Percentiles rank a stretch among this genome's conserved stretches.
These are phyloP conservation scores for Heterotilapia buettikoferi DNA, from an alignment of 2,113 vertebrate genomes.

Conservation along the genomic window DNA sequence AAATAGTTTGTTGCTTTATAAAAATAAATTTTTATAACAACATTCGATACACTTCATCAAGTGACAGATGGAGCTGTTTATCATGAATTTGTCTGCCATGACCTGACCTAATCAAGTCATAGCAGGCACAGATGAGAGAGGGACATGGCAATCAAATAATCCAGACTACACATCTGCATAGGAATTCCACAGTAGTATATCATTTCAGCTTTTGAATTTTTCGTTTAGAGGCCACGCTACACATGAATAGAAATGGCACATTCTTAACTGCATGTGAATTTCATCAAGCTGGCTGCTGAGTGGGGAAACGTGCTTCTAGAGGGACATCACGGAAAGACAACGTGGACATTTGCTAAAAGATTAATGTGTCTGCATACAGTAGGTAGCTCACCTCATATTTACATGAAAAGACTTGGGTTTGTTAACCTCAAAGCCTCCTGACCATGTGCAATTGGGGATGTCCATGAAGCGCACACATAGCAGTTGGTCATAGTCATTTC, in stretches of 20 bases:
- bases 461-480: slow-evolving; percentile 95
- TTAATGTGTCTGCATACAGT: background rate
- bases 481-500: slow-evolving; percentile 94
- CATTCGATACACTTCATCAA: background rate
- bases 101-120: background rate
- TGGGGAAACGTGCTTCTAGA: background rate
- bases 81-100: background rate
- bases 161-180: background rate
- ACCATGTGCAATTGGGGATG: slow-evolving; percentile 87
- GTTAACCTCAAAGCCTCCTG: slow-evolving; percentile 96
- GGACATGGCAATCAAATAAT: background rate
- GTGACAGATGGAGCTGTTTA: background rate
- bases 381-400: slow-evolving; percentile 87
- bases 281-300: background rate
- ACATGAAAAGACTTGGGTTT: slow-evolving; percentile 95
- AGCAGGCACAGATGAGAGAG: background rate
- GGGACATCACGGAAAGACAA: background rate
- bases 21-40: background rate
- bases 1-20: background rate
- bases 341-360: background rate
- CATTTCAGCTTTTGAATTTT: background rate
- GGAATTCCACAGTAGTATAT: background rate
- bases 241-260: background rate
- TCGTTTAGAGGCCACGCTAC: background rate
- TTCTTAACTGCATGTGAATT: background rate